Percentiles rank a stretch among this genome's conserved stretches.
Conservation (phyloP, 2,113 vertebrate genomes). For the Lipophrys pholis region DNA sequence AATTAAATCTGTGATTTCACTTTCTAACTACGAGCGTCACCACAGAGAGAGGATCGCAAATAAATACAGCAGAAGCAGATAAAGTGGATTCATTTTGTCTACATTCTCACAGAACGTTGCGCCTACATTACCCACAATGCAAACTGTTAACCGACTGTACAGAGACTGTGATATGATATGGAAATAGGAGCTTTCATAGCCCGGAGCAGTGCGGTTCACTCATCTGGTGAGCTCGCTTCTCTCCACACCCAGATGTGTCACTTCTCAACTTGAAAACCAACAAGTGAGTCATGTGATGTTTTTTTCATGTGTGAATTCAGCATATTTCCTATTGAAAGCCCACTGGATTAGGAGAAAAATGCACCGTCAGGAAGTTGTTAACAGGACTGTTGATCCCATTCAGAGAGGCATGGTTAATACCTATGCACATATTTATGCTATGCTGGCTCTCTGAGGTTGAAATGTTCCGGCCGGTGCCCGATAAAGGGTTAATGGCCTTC, state of each 20-base stretch:
- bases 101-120: not conserved
- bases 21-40: too few relatives aligned
- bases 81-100: not conserved
- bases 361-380: not conserved
- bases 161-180: not conserved
- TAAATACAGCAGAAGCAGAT: not conserved
- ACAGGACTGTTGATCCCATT: constrained; percentile 2
- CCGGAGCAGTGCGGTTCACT: not conserved
- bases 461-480: too few relatives aligned
- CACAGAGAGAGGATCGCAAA: not conserved
- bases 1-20: too few relatives aligned
- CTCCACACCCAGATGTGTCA: constrained; percentile 10
- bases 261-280: constrained; percentile 11
- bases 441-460: too few relatives aligned
- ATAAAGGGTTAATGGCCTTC: too few relatives aligned
- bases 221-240: not conserved
- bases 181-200: not conserved
- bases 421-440: too few relatives aligned
- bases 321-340: not conserved
- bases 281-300: constrained; percentile 8
- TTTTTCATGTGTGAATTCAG: constrained; percentile 7
- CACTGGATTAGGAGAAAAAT: not conserved
- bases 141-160: not conserved
- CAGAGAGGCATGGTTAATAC: too few relatives aligned
- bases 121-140: constrained; percentile 15